Conservation (phyloP, 1,140 invertebrate genomes). For the Rhyzopertha dominica region DNA sequence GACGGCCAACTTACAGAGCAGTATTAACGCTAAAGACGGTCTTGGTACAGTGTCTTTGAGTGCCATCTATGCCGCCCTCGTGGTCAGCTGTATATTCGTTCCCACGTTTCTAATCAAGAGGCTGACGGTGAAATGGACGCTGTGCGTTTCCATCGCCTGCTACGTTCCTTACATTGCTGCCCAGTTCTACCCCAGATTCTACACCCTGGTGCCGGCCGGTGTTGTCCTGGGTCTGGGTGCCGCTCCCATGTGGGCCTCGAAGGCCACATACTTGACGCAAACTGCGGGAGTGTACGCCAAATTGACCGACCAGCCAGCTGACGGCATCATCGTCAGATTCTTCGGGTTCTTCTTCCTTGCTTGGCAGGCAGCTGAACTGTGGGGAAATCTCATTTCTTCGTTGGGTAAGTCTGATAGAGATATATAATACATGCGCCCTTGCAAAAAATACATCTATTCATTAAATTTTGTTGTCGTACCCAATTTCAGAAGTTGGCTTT, state of each 20-base stretch:
- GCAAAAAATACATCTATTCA: no score
- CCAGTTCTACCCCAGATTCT: conserved; percentile 87
- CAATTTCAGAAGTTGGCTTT: no score
- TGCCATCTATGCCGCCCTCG: conserved; percentile 81
- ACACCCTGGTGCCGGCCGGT: conserved; percentile 88
- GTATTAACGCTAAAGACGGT: conserved; percentile 77
- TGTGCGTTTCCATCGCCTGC: conserved; percentile 84
- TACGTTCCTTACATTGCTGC: conserved; percentile 91
- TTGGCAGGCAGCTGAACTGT: conserved; percentile 91
- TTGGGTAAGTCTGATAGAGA: conserved; percentile 64
- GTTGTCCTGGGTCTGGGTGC: conserved; percentile 85
- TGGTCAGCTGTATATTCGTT: conserved; percentile 89
- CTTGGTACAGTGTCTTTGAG: conserved; percentile 79
- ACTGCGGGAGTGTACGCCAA: conserved; percentile 84
- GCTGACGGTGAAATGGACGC: conserved; percentile 92
- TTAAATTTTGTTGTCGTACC: no score
- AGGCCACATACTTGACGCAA: conserved; percentile 93
- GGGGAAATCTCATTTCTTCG: conserved; percentile 96
- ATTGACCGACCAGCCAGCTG: conserved; percentile 77
- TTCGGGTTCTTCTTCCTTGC: conserved; percentile 98
- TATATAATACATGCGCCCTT: no score
- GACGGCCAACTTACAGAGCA: conserved; percentile 84
- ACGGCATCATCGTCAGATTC: conserved; percentile 89
- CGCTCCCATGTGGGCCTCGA: conserved; percentile 94
- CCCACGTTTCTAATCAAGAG: conserved; percentile 84